A percentile compares a stretch with the other conserved stretches of the same genome.
Evolutionary conservation across 2,113 vertebrate species (phyloP).

Genomic region (Corydoras maculifer): DNA sequence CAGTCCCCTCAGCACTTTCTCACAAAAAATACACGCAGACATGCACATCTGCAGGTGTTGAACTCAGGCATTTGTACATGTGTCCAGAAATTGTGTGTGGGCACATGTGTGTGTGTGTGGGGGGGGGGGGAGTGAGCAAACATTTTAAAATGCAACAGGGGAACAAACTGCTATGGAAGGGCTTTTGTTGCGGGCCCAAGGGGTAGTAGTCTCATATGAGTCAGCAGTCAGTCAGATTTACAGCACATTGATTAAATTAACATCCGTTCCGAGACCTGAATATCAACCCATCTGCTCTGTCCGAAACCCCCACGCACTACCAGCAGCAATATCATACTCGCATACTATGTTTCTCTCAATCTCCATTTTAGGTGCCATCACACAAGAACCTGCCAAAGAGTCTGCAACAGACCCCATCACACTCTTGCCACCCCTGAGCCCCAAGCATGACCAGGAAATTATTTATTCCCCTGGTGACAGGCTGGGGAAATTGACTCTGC

Average conservation of each 20-base stretch:
- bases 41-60: constrained; percentile 36
- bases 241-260: constrained; percentile 91
- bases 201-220: constrained; percentile 75
- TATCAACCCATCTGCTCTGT: constrained; percentile 45
- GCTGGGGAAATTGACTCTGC: constrained; percentile 41
- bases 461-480: constrained; percentile 61
- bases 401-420: background rate
- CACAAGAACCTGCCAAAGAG: constrained; percentile 2
- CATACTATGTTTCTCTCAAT: constrained; percentile 46
- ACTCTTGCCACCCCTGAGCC: constrained; percentile 10
- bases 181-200: constrained; percentile 58
- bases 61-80: constrained; percentile 23
- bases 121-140: constrained; percentile 1
- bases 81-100: constrained; percentile 12
- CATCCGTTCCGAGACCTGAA: constrained; percentile 78
- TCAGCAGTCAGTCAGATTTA: constrained; percentile 82
- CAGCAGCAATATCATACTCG: constrained; percentile 27
- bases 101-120: background rate
- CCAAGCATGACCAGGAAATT: constrained; percentile 62
- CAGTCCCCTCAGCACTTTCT: constrained; percentile 40
- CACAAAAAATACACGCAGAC: constrained; percentile 26
- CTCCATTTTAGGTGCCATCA: constrained; percentile 23
- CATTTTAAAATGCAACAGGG: constrained; percentile 40
- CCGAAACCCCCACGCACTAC: constrained; percentile 25
- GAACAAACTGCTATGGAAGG: constrained; percentile 61